phyloP scores from a whole-genome alignment of 2,113 vertebrate genomes.

The Hippoglossus stenolepis region DNA sequence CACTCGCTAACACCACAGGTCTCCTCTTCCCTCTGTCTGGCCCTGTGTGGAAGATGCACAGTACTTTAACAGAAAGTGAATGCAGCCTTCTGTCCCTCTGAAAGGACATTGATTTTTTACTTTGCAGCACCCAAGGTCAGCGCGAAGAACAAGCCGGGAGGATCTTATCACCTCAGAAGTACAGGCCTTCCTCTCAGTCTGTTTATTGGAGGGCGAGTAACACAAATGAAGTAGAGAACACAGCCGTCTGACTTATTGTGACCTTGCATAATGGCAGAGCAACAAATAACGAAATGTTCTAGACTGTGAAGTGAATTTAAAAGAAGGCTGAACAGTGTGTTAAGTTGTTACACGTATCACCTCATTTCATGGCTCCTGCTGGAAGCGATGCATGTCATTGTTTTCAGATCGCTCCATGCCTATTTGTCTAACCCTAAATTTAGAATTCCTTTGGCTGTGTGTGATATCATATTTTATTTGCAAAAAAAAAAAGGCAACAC shows the following conservation, averaged over 20 bases:
- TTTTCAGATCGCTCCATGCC: not conserved
- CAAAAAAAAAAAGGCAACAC: slow-evolving; percentile 5
- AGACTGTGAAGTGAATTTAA: not conserved
- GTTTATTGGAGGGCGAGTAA: slow-evolving; percentile 60
- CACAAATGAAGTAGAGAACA: slow-evolving; percentile 65
- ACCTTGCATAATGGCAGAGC: slow-evolving; percentile 46
- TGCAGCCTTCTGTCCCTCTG: slow-evolving; percentile 64
- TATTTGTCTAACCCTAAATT: slow-evolving; percentile 24
- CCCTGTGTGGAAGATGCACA: slow-evolving; percentile 33
- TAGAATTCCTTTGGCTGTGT: slow-evolving; percentile 4
- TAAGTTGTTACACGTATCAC: slow-evolving; percentile 11
- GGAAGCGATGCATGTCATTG: not conserved
- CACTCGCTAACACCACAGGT: not conserved
- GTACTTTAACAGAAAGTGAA: slow-evolving; percentile 71
- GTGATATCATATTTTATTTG: slow-evolving; percentile 24
- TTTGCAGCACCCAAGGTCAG: slow-evolving; percentile 75
- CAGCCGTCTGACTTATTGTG: slow-evolving; percentile 36
- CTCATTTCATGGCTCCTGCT: not conserved
- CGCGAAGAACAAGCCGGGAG: slow-evolving; percentile 53
- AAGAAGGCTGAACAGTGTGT: not conserved
- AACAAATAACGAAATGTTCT: slow-evolving; percentile 3
- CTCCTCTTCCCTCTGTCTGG: slow-evolving; percentile 21
- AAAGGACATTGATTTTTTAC: slow-evolving; percentile 75
- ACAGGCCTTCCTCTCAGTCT: slow-evolving; percentile 54
- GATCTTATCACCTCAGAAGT: slow-evolving; percentile 72